phyloP scores from a whole-genome alignment of 1,140 invertebrate genomes.

The Acromyrmex echinatior region DNA sequence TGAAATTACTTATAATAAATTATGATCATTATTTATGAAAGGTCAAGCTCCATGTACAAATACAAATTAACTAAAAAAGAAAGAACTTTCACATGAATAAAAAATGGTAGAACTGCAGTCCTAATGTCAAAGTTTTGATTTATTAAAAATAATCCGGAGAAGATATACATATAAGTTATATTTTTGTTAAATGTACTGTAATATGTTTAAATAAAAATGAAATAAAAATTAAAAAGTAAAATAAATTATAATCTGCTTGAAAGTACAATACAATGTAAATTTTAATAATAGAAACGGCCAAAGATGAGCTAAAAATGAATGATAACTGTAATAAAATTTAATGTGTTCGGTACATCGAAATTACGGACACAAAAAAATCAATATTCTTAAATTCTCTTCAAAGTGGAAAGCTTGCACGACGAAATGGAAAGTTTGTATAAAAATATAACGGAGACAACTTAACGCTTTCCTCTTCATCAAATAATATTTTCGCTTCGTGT shows the following conservation, averaged over 20 bases:
- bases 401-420: background rate
- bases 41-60: no score
- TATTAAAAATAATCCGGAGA: background rate
- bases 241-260: no score
- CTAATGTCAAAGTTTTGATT: background rate
- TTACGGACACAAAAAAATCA: background rate
- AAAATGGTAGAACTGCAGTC: no score
- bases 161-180: background rate
- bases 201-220: no score
- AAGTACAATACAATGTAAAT: no score
- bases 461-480: background rate
- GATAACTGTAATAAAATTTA: background rate
- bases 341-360: background rate
- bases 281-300: no score
- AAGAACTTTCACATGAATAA: no score
- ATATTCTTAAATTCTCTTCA: background rate
- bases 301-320: no score
- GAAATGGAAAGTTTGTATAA: background rate
- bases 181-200: background rate
- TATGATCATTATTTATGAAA: no score
- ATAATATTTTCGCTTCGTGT: slow-evolving; percentile 15
- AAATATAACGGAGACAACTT: background rate
- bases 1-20: no score
- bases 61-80: no score
- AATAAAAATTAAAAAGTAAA: no score